Evolutionary conservation across 2,797 vertebrate species (phyloP), one percentile per base, ranked within the genome.

Genomic region (Tachyglossus aculeatus): DNA sequence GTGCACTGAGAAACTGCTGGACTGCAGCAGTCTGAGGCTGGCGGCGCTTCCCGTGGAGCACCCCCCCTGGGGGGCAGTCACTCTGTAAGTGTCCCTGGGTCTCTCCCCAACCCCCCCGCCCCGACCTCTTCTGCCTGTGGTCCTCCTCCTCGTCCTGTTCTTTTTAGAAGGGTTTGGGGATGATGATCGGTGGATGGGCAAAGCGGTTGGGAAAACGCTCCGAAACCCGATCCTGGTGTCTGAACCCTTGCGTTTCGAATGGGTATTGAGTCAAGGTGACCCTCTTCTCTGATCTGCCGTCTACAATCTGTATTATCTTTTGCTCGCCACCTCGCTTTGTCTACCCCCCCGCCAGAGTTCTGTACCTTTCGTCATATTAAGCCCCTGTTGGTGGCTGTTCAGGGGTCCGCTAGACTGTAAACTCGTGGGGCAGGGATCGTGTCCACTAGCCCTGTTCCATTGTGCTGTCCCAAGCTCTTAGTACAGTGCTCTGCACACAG

Each of bases 1-100:
- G 58, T 98, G 97, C 87, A 77, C 44, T 12, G 91, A 86, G 38
- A 93, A 94, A 43, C 80, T 90, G 16, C 89, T 97, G 89, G 95
- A 95, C 93, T 98, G 97, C 85, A 94, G 96, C 77, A 63, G 85
- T 37, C 88, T 89, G 89, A 94, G 91, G 53, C 85, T 96, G 84
- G 89, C 85, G 14, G 90, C 87, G 9, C 54, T 92, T 69, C 97
- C 96, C 16, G 52, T 41, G 82, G 94, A 95, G 82, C 90, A 98
- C 76, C 96, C 97, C 39, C 67, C 80, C 81, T 91, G 94, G 91
- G n/a, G n/a, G n/a, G 96, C 94, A 2, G 93, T 90, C 39, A 88
- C 65, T 36, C 74, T 87, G 83, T 78, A 56, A 78, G 81, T 81
- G 27, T 45, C 22, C 14, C 51, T 18, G 18, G 44, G 40, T 10